Conservation (phyloP, 2,888 invertebrate genomes). For the Xylocampa areola region DNA sequence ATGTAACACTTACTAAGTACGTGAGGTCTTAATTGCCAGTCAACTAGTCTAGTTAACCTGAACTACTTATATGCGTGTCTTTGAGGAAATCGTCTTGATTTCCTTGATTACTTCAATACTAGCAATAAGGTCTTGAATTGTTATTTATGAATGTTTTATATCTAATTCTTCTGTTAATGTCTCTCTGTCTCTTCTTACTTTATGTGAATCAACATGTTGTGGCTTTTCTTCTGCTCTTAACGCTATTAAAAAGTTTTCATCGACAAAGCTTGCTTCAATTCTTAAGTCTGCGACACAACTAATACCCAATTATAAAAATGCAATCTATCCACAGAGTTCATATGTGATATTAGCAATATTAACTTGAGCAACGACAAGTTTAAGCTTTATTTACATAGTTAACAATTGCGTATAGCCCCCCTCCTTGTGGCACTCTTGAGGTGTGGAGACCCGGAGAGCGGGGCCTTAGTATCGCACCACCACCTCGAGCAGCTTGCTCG, state of each 20-base stretch:
- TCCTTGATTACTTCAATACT: slow-evolving; percentile 41
- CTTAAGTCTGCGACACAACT: slow-evolving; percentile 24
- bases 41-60: slow-evolving; percentile 57
- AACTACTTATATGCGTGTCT: slow-evolving; percentile 49
- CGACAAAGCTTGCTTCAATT: slow-evolving; percentile 21
- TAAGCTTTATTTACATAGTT: slow-evolving; percentile 84
- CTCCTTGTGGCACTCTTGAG: slow-evolving; percentile 72
- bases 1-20: slow-evolving; percentile 79
- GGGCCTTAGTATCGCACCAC: slow-evolving; percentile 78
- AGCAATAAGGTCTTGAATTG: slow-evolving; percentile 3
- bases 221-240: not conserved
- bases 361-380: slow-evolving; percentile 76
- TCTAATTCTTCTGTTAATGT: slow-evolving; percentile 3
- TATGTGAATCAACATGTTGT: not conserved
- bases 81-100: slow-evolving; percentile 57
- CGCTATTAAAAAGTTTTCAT: not conserved
- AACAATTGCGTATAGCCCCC: slow-evolving; percentile 84
- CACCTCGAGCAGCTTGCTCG: slow-evolving; percentile 78
- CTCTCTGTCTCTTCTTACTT: not conserved
- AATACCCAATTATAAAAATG: slow-evolving; percentile 31
- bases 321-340: slow-evolving; percentile 41
- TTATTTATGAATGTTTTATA: slow-evolving; percentile 24
- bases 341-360: slow-evolving; percentile 68
- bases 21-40: slow-evolving; percentile 64
- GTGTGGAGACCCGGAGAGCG: slow-evolving; percentile 68